Conservation (phyloP, 1,140 invertebrate species). For the Hyles euphorbiae region DNA sequence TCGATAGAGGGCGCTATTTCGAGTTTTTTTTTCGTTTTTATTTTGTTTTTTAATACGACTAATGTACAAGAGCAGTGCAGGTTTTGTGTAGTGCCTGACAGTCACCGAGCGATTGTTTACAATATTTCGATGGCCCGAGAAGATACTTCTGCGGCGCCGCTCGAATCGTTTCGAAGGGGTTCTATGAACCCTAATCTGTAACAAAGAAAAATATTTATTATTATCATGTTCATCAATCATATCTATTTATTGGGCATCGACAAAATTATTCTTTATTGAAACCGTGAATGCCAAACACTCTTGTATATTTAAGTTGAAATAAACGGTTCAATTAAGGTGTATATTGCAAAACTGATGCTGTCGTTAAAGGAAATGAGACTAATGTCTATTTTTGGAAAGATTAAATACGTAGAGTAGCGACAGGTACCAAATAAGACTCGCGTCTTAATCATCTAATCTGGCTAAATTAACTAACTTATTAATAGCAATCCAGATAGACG, state of each 20-base stretch:
- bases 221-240: no score
- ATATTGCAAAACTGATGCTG: no score
- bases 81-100: slow-evolving; percentile 52
- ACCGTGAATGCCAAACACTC: background rate
- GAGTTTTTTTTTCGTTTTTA: slow-evolving; percentile 36
- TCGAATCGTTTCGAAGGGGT: slow-evolving; percentile 65
- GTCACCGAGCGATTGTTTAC: slow-evolving; percentile 59
- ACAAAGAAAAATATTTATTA: slow-evolving; percentile 33
- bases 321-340: no score
- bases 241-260: no score
- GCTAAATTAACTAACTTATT: no score
- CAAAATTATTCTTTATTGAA: background rate
- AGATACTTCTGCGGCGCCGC: slow-evolving; percentile 37
- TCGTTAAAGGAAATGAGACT: no score
- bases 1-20: slow-evolving; percentile 60
- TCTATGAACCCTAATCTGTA: slow-evolving; percentile 55
- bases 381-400: no score
- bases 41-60: slow-evolving; percentile 47
- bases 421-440: no score
- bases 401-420: no score
- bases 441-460: no score
- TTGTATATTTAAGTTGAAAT: no score
- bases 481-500: no score
- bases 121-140: slow-evolving; percentile 52
- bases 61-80: slow-evolving; percentile 59